Conservation (phyloP, 53 echinoderm and acorn worm species). For the Hippasteria phrygiana region DNA sequence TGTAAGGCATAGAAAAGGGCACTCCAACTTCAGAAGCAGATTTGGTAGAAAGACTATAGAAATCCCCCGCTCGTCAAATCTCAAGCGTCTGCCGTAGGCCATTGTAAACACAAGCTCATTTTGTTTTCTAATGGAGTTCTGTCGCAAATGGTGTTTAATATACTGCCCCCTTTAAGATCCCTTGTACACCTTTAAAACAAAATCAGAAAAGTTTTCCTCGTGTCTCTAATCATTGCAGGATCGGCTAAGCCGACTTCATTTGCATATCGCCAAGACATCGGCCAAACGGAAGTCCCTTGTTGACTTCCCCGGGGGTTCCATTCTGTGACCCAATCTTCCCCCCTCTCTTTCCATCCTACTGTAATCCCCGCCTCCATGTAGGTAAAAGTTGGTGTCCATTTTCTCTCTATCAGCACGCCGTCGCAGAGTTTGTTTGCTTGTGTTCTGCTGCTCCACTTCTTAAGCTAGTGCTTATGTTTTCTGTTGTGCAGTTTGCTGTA, state of each 20-base stretch:
- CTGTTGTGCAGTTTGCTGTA: too few species aligned
- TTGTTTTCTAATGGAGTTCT: too few species aligned
- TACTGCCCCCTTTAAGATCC: too few species aligned
- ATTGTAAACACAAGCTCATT: too few species aligned
- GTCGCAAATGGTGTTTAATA: too few species aligned
- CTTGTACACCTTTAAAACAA: neutral
- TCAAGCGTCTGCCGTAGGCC: too few species aligned
- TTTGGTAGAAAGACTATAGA: too few species aligned
- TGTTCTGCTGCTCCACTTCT: neutral
- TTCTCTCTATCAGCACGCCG: neutral
- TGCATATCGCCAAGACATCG: conserved; percentile 89
- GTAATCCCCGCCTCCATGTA: conserved; percentile 1
- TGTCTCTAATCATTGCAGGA: conserved; percentile 80
- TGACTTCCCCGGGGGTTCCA: conserved; percentile 80
- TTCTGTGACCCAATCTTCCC: conserved; percentile 39
- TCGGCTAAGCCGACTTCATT: conserved; percentile 94
- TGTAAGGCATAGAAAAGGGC: too few species aligned
- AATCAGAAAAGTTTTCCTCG: neutral
- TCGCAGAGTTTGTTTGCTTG: neutral
- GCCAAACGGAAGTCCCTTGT: conserved; percentile 95
- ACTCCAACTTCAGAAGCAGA: too few species aligned
- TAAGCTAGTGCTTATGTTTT: too few species aligned
- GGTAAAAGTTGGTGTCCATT: conserved; percentile 28
- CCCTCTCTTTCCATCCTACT: conserved; percentile 7
- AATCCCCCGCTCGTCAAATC: too few species aligned